Percentiles rank a stretch among this genome's conserved stretches.
Conservation (phyloP, 2,113 vertebrate genomes). For the Caloenas nicobarica region DNA sequence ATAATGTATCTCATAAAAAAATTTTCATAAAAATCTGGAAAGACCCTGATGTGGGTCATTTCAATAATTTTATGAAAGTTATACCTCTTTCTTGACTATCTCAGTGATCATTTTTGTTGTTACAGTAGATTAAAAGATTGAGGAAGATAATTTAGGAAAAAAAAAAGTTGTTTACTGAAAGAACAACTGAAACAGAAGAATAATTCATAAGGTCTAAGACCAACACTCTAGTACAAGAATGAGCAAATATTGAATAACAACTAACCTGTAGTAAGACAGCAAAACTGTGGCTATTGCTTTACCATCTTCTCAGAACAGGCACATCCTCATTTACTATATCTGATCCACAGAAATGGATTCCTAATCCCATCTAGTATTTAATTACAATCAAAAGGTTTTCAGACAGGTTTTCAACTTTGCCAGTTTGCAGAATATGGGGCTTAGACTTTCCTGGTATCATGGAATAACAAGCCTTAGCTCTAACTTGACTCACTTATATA, state of each 20-base stretch:
- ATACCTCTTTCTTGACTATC: not conserved
- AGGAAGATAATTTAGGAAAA: not conserved
- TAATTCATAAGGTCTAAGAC: not conserved
- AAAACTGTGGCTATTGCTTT: not conserved
- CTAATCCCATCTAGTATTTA: not conserved
- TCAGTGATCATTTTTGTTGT: not conserved
- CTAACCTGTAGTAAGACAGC: not conserved
- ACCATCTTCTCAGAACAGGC: not conserved
- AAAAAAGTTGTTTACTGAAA: not conserved
- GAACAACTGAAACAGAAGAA: not conserved
- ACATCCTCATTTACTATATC: not conserved
- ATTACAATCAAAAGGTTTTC: not conserved
- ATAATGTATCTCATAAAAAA: not conserved
- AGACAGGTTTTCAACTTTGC: not conserved
- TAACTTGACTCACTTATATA: not conserved
- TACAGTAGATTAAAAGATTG: not conserved
- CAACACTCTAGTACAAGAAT: not conserved
- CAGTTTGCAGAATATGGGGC: not conserved
- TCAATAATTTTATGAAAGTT: not conserved
- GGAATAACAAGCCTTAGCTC: not conserved
- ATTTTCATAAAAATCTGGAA: not conserved
- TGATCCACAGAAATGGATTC: not conserved
- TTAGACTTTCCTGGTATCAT: not conserved
- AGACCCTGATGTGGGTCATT: not conserved
- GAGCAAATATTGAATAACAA: not conserved